Percentiles rank a stretch among this genome's conserved stretches.
phyloP scores from a whole-genome alignment of 2,888 invertebrate species.

The Leucophora obtusa region DNA sequence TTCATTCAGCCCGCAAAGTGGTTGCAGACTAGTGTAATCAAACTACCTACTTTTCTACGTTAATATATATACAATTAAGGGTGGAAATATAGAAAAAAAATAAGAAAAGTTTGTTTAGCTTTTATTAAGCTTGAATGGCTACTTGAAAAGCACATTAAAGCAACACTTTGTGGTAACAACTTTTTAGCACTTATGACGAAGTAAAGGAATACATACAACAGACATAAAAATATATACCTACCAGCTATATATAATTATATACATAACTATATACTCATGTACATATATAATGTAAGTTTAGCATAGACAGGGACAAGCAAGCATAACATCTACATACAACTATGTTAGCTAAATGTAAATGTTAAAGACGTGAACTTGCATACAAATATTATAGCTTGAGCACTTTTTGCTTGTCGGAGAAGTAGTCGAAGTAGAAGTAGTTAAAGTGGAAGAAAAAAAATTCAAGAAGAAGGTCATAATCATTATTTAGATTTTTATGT shows the following conservation, averaged over 20 bases:
- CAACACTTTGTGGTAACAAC: slow-evolving; percentile 65
- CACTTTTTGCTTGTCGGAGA: background rate
- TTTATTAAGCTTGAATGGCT: slow-evolving; percentile 56
- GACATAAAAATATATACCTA: background rate
- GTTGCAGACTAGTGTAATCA: no score
- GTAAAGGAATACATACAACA: background rate
- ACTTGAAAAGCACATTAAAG: slow-evolving; percentile 62
- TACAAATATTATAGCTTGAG: background rate
- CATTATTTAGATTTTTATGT: slow-evolving; percentile 11
- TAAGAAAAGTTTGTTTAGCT: slow-evolving; percentile 50
- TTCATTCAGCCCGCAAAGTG: no score
- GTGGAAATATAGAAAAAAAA: background rate
- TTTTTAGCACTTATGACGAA: slow-evolving; percentile 48
- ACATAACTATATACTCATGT: background rate
- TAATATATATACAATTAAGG: background rate
- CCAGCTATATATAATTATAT: background rate
- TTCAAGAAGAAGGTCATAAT: slow-evolving; percentile 32
- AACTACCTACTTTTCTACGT: background rate
- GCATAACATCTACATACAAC: background rate
- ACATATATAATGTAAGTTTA: background rate
- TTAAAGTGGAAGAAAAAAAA: background rate
- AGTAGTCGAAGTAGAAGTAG: background rate
- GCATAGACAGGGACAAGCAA: background rate
- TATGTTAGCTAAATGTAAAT: background rate
- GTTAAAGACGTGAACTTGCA: slow-evolving; percentile 4